Evolutionary conservation across 2,797 vertebrate species (phyloP).

Genomic region (Myotis myotis): DNA sequence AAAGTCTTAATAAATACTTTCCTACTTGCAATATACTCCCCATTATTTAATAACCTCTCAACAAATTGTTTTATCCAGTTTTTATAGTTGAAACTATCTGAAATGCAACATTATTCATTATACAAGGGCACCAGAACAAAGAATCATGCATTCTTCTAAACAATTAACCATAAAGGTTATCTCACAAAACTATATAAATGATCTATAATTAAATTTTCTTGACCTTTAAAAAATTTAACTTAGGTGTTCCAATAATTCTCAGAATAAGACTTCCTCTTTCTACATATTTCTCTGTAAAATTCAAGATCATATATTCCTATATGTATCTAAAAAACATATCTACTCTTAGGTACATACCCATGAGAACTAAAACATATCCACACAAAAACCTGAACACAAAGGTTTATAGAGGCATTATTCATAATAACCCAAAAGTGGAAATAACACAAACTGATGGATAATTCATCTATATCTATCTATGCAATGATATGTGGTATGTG

Average conservation of each 20-base stretch:
- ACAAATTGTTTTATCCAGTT: not conserved
- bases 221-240: not conserved
- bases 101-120: not conserved
- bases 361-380: not conserved
- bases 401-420: not conserved
- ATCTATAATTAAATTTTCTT: not conserved
- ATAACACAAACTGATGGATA: not conserved
- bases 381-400: not conserved
- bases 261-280: constrained; percentile 25
- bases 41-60: not conserved
- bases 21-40: not conserved
- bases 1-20: not conserved
- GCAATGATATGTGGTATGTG: not conserved
- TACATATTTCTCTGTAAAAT: not conserved
- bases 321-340: not conserved
- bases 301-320: not conserved
- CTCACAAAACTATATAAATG: not conserved
- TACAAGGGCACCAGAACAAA: constrained; percentile 3
- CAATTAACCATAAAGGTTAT: constrained; percentile 12
- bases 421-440: not conserved
- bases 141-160: not conserved
- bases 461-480: not conserved
- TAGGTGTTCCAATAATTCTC: not conserved
- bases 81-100: not conserved
- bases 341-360: not conserved